Evolutionary conservation across 2,888 invertebrate species (phyloP), one percentile per base, ranked within the genome.

Genomic region (Cabera pusaria): DNA sequence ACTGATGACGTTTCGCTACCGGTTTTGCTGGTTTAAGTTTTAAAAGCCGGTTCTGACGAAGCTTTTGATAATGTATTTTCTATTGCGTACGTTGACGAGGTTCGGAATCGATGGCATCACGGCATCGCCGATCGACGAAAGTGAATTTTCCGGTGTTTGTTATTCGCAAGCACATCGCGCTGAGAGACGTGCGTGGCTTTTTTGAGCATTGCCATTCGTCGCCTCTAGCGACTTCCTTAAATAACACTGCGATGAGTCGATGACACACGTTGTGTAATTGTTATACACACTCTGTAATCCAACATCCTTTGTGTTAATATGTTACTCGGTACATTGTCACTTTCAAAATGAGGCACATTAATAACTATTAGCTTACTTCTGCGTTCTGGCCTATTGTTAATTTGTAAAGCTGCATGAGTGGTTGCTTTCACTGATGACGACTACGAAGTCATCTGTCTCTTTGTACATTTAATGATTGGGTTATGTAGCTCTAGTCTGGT

Each of bases 61-160:
- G 49, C 44, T 54, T 51, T 47, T 41, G 48, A 49, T 56, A 53
- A 62, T 61, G 56, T 44, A 45, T 39, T n/a, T n/a, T 35, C 37
- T 40, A 37, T 29, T 28, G 25, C 19, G 25, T 33, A 16, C n/a
- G 10, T 22, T 21, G 18, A 20, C 12, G 49, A 50, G 44, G 44
- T 46, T 44, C 59, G 52, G 55, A 61, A 66, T 69, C 62, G 59
- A 64, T 69, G 64, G 65, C 66, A 66, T 69, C 65, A n/a, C n/a
- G n/a, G n/a, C n/a, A n/a, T n/a, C n/a, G 70, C 63, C 60, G 60
- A 63, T 71, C 67, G 68, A 75, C 68, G 87, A 87, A 87, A 87
- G 87, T 82, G 86, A 87, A 82, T 68, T 82, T 78, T 75, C 76
- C 73, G 73, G 67, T 77, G 75, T 77, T 86, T 85, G 73, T 76